Conservation (phyloP, 2,888 invertebrate species). For the Ectemnius continuus region DNA sequence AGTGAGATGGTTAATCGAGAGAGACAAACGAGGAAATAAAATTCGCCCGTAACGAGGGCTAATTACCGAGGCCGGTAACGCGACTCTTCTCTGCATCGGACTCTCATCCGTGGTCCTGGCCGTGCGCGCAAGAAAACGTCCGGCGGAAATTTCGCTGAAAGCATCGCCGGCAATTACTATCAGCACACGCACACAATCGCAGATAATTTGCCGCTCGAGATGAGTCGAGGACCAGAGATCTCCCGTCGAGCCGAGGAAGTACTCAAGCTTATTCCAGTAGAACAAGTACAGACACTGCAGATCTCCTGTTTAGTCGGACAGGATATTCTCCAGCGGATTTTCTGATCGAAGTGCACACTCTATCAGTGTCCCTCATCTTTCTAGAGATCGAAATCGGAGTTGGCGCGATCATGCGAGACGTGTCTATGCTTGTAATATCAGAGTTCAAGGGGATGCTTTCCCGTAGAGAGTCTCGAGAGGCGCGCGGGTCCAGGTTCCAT, state of each 20-base stretch:
- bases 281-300: too few species aligned
- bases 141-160: not conserved
- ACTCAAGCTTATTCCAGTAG: too few species aligned
- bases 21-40: constrained; percentile 47
- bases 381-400: too few species aligned
- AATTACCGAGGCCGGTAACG: constrained; percentile 33
- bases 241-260: too few species aligned
- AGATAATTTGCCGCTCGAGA: not conserved
- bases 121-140: not conserved
- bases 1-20: constrained; percentile 38
- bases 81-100: not conserved
- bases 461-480: not conserved
- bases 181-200: not conserved
- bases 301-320: too few species aligned
- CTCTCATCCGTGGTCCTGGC: too few species aligned
- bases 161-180: constrained; percentile 5
- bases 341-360: too few species aligned
- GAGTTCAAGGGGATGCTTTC: too few species aligned
- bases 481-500: constrained; percentile 34
- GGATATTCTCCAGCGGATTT: too few species aligned
- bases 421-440: too few species aligned
- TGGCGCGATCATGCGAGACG: too few species aligned
- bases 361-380: too few species aligned
- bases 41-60: constrained; percentile 43
- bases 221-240: not conserved